Conservation (phyloP, 2,113 vertebrate species). For the Apodemus sylvaticus region DNA sequence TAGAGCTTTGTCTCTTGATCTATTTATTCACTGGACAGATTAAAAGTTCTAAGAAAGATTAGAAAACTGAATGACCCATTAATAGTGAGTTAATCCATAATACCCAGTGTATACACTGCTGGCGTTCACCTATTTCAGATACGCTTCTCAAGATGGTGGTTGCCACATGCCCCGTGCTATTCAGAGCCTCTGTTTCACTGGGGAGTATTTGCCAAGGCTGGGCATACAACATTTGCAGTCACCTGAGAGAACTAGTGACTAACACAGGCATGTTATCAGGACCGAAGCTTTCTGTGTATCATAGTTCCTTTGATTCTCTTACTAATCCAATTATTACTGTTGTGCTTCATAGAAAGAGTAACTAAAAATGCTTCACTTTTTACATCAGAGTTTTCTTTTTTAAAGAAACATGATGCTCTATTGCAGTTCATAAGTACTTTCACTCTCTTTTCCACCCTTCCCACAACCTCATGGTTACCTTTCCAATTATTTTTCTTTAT, state of each 20-base stretch:
- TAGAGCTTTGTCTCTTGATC: not conserved
- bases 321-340: not conserved
- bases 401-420: not conserved
- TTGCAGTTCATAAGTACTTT: not conserved
- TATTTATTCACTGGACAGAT: not conserved
- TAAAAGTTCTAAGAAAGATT: not conserved
- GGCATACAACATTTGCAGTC: not conserved
- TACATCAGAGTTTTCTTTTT: not conserved
- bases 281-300: not conserved
- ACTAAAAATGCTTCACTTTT: not conserved
- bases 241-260: not conserved
- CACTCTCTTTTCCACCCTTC: fast-evolving
- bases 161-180: not conserved
- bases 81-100: not conserved
- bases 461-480: not conserved
- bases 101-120: not conserved
- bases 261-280: not conserved
- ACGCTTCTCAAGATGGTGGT: not conserved
- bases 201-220: not conserved
- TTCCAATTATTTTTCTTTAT: not conserved
- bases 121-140: not conserved
- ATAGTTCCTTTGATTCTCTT: not conserved
- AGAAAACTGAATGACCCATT: not conserved
- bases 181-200: not conserved
- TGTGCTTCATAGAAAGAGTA: not conserved